A percentile compares a stretch with the other conserved stretches of the same genome.
Evolutionary conservation across 2,113 vertebrate genomes (phyloP).

Genomic region (Amblyopsis rosae): DNA sequence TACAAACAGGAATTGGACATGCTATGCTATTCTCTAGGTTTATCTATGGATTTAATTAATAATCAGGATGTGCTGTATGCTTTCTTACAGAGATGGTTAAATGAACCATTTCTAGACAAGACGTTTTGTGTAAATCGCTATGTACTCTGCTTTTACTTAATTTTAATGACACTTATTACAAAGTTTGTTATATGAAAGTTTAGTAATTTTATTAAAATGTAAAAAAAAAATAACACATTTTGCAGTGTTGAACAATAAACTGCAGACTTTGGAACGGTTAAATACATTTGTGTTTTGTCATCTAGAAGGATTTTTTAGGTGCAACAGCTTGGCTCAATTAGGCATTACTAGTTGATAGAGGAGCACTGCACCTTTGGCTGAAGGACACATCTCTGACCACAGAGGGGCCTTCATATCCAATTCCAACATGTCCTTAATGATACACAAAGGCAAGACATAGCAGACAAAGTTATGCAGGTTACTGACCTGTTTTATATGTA

Average conservation of each 20-base stretch:
- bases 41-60: neutral
- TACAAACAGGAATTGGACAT: neutral
- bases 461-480: neutral
- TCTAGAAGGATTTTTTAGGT: neutral
- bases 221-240: no score
- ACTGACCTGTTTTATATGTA: no score
- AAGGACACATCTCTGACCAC: constrained; percentile 88
- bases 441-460: neutral
- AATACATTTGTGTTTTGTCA: neutral
- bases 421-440: constrained; percentile 72
- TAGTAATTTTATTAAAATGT: no score
- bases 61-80: no score
- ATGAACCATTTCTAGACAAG: neutral
- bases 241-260: no score
- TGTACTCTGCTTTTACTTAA: no score
- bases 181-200: no score
- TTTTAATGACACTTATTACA: no score
- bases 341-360: constrained; percentile 73
- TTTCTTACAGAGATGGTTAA: neutral
- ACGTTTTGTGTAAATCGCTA: no score
- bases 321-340: constrained; percentile 16
- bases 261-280: neutral
- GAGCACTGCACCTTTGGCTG: constrained; percentile 85
- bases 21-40: neutral
- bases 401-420: constrained; percentile 70